Base-by-base conservation (phyloP, 2,888 invertebrate genomes). In the Cryptus armator region DNA sequence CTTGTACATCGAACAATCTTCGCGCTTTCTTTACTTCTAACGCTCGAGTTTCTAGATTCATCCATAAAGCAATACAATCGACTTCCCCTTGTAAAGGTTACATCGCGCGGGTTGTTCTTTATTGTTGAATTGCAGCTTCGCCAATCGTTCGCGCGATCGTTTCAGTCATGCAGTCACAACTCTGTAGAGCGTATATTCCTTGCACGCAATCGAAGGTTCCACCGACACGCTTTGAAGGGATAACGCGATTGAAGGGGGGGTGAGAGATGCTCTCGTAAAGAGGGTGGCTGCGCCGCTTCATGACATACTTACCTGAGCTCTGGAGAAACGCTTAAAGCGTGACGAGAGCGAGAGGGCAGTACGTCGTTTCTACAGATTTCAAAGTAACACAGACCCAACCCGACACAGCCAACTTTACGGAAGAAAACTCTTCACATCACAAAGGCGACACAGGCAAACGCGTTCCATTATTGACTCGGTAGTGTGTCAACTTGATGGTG, bases 131-230 rank as follows among this genome's bases (percentile, higher is more conserved):
- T 53, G 12, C 62, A n/a, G 37, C 16, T 12, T 7, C 48, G 10
- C 12, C 62, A 44, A 59, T 44, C 14, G 12, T 43, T 53, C 48
- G 12, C 48, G n/a, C 70, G 46, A 24, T 29, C 59, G 46, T 74
- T 37, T 32, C 24, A 2, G 9, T n/a, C 48, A 44, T n/a, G 46
- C 62, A 62, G 46, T 74, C 2, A 24, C 24, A 24, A 24, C 3
- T 74, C 32, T 46, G 14, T 24, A 48, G 32, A 19, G 32, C 32
- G 48, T 46, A 32, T 46, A 64, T 46, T 74, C 48, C 32, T 37
- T 62, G 74, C 48, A 46, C 48, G 74, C 44, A 44, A 74, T 74
- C 44, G 29, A 74, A 72, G 59, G 29, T 59, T 59, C 12, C n/a
- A 9, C 9, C 3, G n/a, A 16, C n/a, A 43, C 4, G 24, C 29